Evolutionary conservation across 1,140 invertebrate species (phyloP), one percentile per base, ranked within the genome.

Genomic region (Lineus longissimus): DNA sequence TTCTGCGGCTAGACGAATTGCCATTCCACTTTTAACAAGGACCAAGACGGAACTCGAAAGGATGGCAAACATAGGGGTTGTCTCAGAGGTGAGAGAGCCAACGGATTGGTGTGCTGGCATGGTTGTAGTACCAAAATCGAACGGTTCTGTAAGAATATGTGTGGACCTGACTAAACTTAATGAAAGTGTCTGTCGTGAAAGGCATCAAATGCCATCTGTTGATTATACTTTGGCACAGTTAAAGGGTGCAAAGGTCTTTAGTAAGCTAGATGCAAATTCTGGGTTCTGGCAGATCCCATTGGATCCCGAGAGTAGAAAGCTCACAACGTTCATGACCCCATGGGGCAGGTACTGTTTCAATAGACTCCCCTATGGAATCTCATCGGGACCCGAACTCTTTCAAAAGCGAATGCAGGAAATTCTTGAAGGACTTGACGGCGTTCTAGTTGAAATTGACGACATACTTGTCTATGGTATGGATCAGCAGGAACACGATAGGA

Each of bases 141-240:
- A 55, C 27, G 54, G 54, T 23, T 15, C 23, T 13, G 29, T 55
- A 6, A n/a, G 59, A 17, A 22, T 47, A 2, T 60, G 59, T 29
- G 59, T 60, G n/a, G 59, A 60, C 33, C 45, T 60, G 2, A 60
- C 59, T 11, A 60, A 36, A 30, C 33, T 60, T 17, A 60, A 60
- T 45, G 29, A 55, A 6, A 55, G 29, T 55, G 54, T 55, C 2
- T 36, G 33, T 36, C 33, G 13, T 55, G 29, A 29, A 27, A 55
- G 29, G 15, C 29, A 55, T 27, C n/a, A 27, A 27, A 15, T 55
- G 13, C 25, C 54, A 11, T 23, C 43, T 2, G 59, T 60, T n/a
- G 59, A 60, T 2, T 13, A 33, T 25, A 60, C 59, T 2, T 29
- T 65, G 15, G 43, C 19, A 15, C 54, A 55, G 29, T 27, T 62